Conservation (phyloP, 2,888 invertebrate species). For the Aphidius colemani region DNA sequence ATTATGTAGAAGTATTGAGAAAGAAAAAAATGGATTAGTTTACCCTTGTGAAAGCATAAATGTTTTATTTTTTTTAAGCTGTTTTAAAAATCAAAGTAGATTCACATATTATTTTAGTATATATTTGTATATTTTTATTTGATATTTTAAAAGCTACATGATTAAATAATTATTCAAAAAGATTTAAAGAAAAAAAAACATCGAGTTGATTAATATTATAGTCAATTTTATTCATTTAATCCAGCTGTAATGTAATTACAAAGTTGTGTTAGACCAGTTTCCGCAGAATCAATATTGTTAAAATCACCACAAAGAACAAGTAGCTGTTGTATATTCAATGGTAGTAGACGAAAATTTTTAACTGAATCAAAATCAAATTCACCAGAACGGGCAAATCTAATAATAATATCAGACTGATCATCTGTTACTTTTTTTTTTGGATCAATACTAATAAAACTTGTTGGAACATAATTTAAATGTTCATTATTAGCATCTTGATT, state of each 20-base stretch:
- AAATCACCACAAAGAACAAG: conserved; percentile 13
- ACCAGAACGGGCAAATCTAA: conserved; percentile 52
- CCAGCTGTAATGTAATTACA: conserved; percentile 11
- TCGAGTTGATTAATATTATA: background rate
- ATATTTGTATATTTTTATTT: too few species aligned
- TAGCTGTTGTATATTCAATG: conserved; percentile 13
- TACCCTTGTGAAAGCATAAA: too few species aligned
- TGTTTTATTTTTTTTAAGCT: too few species aligned
- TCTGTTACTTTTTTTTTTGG: conserved; percentile 35
- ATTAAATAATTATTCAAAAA: background rate
- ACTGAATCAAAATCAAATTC: conserved; percentile 11
- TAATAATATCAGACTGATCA: conserved; percentile 50
- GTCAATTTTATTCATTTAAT: conserved; percentile 15
- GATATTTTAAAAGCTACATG: too few species aligned
- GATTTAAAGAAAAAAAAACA: background rate
- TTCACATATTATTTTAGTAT: too few species aligned
- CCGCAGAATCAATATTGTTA: conserved; percentile 6
- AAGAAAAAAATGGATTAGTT: too few species aligned
- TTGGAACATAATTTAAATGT: conserved; percentile 32
- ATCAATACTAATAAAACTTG: conserved; percentile 37
- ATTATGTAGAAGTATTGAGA: too few species aligned
- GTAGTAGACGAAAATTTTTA: background rate
- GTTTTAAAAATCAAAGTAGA: too few species aligned
- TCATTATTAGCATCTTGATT: conserved; percentile 28
- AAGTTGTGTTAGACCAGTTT: conserved; percentile 10